These are phyloP conservation scores for Micromys minutus DNA, from an alignment of 2,113 vertebrate genomes.

Conservation along the genomic window DNA sequence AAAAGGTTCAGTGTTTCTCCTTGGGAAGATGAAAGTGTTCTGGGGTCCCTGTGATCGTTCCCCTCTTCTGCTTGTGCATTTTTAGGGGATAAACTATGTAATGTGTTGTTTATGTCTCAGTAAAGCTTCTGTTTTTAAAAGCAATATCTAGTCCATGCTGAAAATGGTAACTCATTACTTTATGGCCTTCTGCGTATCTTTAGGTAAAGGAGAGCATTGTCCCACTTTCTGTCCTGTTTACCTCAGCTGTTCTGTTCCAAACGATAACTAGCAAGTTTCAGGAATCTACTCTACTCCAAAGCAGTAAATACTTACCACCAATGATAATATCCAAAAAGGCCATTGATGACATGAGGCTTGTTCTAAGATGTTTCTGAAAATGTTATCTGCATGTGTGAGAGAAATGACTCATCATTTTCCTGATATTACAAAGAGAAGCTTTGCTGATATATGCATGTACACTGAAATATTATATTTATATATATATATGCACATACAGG, in stretches of 20 bases:
- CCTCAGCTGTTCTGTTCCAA: slow-evolving; percentile 33
- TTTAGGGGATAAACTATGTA: not conserved
- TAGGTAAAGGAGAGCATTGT: not conserved
- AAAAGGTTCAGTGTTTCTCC: not conserved
- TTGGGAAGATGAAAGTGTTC: not conserved
- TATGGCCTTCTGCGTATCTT: not conserved
- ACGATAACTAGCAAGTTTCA: slow-evolving; percentile 32
- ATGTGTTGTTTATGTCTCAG: slow-evolving; percentile 17
- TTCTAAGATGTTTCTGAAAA: not conserved
- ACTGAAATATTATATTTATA: no score
- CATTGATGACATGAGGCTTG: not conserved
- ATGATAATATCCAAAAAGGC: slow-evolving; percentile 24
- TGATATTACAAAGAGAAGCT: slow-evolving; percentile 8
- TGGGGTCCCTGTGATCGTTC: not conserved
- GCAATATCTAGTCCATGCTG: slow-evolving; percentile 6
- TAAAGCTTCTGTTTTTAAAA: slow-evolving; percentile 18
- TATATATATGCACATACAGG: not conserved
- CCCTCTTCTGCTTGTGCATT: not conserved
- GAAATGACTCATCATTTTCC: not conserved
- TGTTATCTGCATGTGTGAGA: slow-evolving; percentile 24
- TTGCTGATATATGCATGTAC: not conserved
- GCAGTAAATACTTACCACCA: slow-evolving; percentile 5
- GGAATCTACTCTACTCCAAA: slow-evolving; percentile 28
- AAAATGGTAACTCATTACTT: slow-evolving; percentile 18
- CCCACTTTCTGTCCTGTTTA: not conserved